Evolutionary conservation across 2,113 vertebrate genomes (phyloP).

Genomic region (Suncus etruscus): DNA sequence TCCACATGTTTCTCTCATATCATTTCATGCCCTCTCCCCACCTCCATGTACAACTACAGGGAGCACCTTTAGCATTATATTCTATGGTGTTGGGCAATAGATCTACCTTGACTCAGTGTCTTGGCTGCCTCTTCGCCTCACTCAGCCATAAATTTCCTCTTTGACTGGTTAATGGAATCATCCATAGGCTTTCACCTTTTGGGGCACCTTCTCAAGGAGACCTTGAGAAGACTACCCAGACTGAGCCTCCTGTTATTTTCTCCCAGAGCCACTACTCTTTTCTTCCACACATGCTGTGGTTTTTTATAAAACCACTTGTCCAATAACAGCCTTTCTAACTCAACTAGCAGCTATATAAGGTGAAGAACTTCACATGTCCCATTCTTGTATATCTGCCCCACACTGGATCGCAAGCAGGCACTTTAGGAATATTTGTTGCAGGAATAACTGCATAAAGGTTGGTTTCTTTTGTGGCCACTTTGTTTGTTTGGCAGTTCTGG

Average conservation of each 20-base stretch:
- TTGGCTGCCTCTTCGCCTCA: neutral
- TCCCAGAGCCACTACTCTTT: neutral
- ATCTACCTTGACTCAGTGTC: neutral
- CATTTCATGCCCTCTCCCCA: neutral
- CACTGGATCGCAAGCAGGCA: neutral
- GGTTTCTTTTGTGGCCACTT: too few species aligned
- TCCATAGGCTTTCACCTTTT: constrained; percentile 1
- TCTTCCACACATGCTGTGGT: constrained; percentile 9
- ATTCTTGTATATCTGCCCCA: neutral
- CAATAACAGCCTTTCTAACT: neutral
- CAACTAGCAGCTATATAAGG: neutral
- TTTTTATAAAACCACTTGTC: neutral
- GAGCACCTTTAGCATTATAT: neutral
- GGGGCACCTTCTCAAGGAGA: constrained; percentile 16
- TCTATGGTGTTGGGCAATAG: neutral
- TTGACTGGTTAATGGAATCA: neutral
- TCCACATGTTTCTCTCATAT: neutral
- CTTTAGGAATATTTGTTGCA: neutral
- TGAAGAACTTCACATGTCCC: neutral
- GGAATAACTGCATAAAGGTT: neutral
- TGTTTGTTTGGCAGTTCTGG: too few species aligned
- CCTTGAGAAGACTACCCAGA: neutral
- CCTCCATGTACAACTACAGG: neutral
- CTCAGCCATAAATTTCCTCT: neutral
- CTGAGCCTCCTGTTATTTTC: neutral